Evolutionary conservation across 2,888 invertebrate genomes (phyloP).

Genomic region (Aradus depressus): DNA sequence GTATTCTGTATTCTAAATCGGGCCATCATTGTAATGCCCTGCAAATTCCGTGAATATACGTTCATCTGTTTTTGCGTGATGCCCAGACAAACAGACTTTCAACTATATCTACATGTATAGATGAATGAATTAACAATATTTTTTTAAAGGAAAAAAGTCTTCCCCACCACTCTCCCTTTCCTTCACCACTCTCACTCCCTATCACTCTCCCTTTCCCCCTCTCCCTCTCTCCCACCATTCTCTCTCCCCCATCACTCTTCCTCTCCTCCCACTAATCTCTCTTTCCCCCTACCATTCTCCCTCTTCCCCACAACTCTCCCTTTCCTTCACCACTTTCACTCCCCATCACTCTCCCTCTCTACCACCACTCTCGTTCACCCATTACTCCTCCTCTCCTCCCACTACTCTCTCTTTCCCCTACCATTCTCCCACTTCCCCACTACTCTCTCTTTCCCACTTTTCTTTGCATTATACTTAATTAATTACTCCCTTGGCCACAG

Average conservation of each 20-base stretch:
- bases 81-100: no score
- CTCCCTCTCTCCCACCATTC: conserved; percentile 3
- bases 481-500: no score
- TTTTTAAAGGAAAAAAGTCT: no score
- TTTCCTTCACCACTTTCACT: background rate
- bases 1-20: no score
- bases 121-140: no score
- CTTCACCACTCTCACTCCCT: conserved; percentile 4
- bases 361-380: background rate
- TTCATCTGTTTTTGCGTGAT: no score
- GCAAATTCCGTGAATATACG: no score
- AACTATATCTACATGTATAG: no score
- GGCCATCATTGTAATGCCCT: no score
- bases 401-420: no score
- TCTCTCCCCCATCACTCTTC: background rate
- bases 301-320: background rate
- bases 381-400: no score
- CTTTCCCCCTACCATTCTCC: background rate
- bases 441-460: background rate
- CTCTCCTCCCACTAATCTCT: background rate
- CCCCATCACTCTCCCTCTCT: background rate
- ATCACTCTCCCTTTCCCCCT: conserved; percentile 3
- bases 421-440: background rate
- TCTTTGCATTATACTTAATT: no score
- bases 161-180: conserved; percentile 1